Conservation (phyloP, 2,797 vertebrate species). For the Poecilia picta region DNA sequence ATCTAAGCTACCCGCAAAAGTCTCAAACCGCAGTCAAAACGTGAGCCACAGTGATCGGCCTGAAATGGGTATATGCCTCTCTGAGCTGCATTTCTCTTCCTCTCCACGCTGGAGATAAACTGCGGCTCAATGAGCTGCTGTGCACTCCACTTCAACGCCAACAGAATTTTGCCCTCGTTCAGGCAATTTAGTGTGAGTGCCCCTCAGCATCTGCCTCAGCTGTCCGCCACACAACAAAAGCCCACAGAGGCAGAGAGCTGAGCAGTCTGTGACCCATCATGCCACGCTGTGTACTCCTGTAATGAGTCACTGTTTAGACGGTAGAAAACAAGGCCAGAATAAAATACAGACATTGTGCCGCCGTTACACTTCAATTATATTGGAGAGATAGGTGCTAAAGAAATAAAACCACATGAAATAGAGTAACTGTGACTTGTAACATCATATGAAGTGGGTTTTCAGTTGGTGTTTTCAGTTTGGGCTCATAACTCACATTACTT, state of each 20-base stretch:
- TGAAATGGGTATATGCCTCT: conserved; percentile 41
- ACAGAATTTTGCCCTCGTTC: conserved; percentile 73
- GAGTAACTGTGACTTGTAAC: conserved; percentile 20
- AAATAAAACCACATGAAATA: conserved; percentile 19
- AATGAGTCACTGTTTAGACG: conserved; percentile 78
- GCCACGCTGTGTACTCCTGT: conserved; percentile 61
- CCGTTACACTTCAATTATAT: conserved; percentile 44
- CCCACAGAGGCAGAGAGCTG: conserved; percentile 62
- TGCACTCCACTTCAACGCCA: conserved; percentile 68
- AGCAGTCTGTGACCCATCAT: conserved; percentile 70
- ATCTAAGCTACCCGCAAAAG: conserved; percentile 15
- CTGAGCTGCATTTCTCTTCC: conserved; percentile 42
- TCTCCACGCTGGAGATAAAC: conserved; percentile 59
- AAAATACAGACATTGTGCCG: conserved; percentile 50
- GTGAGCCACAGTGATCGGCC: conserved; percentile 32
- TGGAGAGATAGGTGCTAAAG: not conserved
- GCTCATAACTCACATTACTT: not conserved
- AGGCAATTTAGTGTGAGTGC: conserved; percentile 76
- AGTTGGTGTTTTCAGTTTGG: not conserved
- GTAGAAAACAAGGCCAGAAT: conserved; percentile 57
- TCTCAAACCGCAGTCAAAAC: conserved; percentile 32
- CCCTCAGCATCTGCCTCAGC: conserved; percentile 80
- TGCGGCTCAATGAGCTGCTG: conserved; percentile 58
- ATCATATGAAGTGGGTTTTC: not conserved
- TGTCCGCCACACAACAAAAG: conserved; percentile 72